Evolutionary conservation across 2,888 invertebrate genomes (phyloP), one percentile per base, ranked within the genome.

Genomic region (Stramonita haemastoma): DNA sequence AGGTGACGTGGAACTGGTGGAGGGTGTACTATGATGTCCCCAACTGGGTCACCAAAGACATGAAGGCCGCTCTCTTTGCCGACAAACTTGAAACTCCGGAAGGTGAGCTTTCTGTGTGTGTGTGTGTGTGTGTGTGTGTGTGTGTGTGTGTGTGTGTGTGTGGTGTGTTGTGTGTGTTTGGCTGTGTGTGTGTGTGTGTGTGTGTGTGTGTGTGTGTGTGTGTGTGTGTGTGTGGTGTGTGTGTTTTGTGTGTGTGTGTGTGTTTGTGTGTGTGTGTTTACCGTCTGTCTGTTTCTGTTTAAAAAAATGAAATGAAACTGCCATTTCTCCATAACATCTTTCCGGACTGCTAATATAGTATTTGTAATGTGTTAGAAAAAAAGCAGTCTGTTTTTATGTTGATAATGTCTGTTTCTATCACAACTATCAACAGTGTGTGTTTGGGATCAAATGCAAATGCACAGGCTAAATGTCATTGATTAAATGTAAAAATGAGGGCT

Each of bases 1-100:
- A 92, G 88, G 91, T 91, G 8, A 60, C 90, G 46, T 70, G 91
- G 8, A 93, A 93, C 90, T 94, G 93, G 93, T 92, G 91, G 88
- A 89, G 91, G 29, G 90, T 90, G 0, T 92, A 90, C 90, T 92
- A 91, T 83, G 93, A 93, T 88, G 92, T 92, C 8, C 90, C 87
- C 15, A 93, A 93, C 87, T 91, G 92, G 87, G 94, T 94, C 8
- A 91, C 90, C 56, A 86, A 90, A 29, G 91, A 91, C n/a, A 91
- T 92, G 1, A 93, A 92, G 87, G 89, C 90, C 36, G 92, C 91
- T 87, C 91, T 93, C 87, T 93, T 91, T 89, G 91, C 93, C 1
- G 90, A 92, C 4, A 79, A 15, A 0, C 17, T 73, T 5, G 93
- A 93, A 0, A 93, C 93, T 0, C 94, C 93, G 26, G 88, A 87